Percentiles rank a stretch among this genome's conserved stretches.
These are phyloP conservation scores for Centropus bengalensis DNA, from an alignment of 2,113 vertebrate species.

Conservation along the genomic window DNA sequence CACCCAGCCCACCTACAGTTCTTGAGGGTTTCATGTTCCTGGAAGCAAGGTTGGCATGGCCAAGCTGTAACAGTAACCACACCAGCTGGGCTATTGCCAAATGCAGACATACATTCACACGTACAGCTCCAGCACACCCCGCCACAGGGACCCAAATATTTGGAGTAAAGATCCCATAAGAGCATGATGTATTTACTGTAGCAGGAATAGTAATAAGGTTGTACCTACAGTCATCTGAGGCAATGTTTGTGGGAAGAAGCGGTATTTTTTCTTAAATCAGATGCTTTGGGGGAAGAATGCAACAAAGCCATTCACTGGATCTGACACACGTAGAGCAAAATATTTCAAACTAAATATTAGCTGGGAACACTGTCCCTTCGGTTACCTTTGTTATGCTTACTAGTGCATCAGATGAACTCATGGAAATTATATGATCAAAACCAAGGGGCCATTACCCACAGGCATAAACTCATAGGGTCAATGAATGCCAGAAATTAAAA, in stretches of 20 bases:
- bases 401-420: not conserved
- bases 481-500: not conserved
- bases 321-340: not conserved
- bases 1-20: not conserved
- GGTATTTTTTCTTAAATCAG: not conserved
- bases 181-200: rapidly evolving
- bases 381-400: not conserved
- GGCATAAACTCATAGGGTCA: not conserved
- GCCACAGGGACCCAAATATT: not conserved
- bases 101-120: rapidly evolving
- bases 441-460: not conserved
- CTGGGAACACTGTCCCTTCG: not conserved
- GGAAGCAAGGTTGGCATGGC: not conserved
- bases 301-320: not conserved
- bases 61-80: not conserved
- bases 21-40: not conserved
- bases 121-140: not conserved
- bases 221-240: not conserved
- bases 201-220: not conserved
- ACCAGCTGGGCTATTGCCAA: not conserved
- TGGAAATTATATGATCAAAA: not conserved
- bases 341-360: constrained; percentile 10
- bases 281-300: not conserved
- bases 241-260: not conserved
- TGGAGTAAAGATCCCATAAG: not conserved